These are phyloP conservation scores for Nomada flava DNA, from an alignment of 2,888 invertebrate species.

Conservation along the genomic window DNA sequence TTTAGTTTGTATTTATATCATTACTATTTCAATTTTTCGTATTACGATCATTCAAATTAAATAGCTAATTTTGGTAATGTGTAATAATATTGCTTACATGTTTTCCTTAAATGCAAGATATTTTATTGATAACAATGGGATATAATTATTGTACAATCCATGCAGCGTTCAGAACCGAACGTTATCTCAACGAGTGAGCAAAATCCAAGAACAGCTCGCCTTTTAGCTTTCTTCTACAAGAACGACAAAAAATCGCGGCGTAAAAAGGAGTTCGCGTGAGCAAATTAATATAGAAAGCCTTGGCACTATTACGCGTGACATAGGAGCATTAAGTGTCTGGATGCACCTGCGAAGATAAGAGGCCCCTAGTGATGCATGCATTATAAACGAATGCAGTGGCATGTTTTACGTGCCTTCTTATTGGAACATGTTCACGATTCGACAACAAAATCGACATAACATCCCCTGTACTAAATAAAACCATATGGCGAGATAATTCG, in stretches of 20 bases:
- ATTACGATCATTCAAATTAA: too few species aligned
- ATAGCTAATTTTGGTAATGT: too few species aligned
- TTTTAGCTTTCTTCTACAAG: too few species aligned
- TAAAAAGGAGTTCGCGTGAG: conserved; percentile 37
- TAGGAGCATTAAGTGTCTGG: conserved; percentile 47
- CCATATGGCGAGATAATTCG: conserved; percentile 11
- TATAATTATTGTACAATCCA: too few species aligned
- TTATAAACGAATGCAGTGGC: conserved; percentile 50
- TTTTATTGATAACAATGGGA: too few species aligned
- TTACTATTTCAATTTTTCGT: too few species aligned
- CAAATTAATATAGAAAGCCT: conserved; percentile 48
- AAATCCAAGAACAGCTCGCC: too few species aligned
- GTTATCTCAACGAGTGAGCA: too few species aligned
- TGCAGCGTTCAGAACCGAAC: too few species aligned
- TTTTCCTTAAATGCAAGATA: too few species aligned
- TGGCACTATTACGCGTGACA: conserved; percentile 48
- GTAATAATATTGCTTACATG: too few species aligned
- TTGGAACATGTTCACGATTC: conserved; percentile 28
- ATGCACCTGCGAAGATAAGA: conserved; percentile 51
- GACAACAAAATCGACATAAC: conserved; percentile 42
- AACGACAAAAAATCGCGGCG: not conserved
- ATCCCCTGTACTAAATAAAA: conserved; percentile 32
- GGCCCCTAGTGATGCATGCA: conserved; percentile 40
- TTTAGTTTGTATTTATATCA: too few species aligned
- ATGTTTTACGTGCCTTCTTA: conserved; percentile 35